These are phyloP conservation scores for Abramis brama DNA, from an alignment of 2,113 vertebrate genomes.

Conservation along the genomic window DNA sequence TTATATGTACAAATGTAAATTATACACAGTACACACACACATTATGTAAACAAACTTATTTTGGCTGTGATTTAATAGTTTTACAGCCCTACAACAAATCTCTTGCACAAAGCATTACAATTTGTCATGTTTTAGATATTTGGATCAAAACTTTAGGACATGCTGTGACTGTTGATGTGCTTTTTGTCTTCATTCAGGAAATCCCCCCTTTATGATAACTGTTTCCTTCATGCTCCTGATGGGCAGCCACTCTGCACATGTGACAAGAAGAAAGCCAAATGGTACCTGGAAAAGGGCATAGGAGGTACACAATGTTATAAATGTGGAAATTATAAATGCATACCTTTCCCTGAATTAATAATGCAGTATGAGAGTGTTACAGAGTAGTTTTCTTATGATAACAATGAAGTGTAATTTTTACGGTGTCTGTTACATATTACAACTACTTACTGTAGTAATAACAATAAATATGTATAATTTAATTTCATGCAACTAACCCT, in stretches of 20 bases:
- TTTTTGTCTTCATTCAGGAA: constrained; percentile 78
- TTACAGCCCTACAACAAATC: not conserved
- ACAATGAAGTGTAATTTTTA: not conserved
- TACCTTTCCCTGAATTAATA: no score
- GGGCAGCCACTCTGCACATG: constrained; percentile 96
- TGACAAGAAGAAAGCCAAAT: constrained; percentile 97
- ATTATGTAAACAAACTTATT: no score
- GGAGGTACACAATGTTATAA: constrained; percentile 78
- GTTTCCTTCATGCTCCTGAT: constrained; percentile 95
- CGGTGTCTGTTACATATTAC: no score
- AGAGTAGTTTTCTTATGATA: not conserved
- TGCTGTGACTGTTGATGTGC: not conserved
- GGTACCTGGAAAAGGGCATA: constrained; percentile 98
- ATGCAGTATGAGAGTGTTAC: no score
- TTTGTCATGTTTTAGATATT: not conserved
- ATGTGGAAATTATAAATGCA: not conserved
- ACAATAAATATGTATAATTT: no score
- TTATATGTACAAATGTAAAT: no score
- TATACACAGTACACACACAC: no score
- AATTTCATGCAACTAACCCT: no score
- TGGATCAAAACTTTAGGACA: not conserved
- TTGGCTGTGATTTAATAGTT: no score
- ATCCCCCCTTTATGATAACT: constrained; percentile 97
- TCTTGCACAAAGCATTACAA: not conserved
- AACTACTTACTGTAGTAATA: no score